phyloP scores from a whole-genome alignment of 2,888 invertebrate species.

The Meganola albula region DNA sequence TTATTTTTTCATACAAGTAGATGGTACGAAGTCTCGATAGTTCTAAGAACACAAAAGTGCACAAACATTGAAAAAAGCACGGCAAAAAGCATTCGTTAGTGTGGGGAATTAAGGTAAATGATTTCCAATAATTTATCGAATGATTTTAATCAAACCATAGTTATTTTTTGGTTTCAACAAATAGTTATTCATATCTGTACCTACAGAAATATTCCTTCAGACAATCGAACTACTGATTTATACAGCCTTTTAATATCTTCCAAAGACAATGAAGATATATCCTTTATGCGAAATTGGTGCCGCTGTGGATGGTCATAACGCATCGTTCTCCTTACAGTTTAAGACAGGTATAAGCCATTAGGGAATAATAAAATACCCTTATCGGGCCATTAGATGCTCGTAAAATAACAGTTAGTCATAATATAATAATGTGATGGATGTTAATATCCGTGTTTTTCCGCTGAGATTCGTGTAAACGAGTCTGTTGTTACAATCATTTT shows the following conservation, averaged over 20 bases:
- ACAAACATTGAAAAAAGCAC: too few species aligned
- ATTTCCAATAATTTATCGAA: too few species aligned
- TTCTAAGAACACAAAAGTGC: too few species aligned
- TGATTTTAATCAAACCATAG: too few species aligned
- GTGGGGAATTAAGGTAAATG: too few species aligned
- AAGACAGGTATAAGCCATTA: slow-evolving; percentile 77
- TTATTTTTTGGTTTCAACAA: too few species aligned
- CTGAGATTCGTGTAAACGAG: slow-evolving; percentile 28
- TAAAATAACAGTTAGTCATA: slow-evolving; percentile 77
- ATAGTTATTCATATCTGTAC: too few species aligned
- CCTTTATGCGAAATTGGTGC: slow-evolving; percentile 71
- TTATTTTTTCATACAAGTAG: too few species aligned
- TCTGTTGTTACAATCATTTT: slow-evolving; percentile 21
- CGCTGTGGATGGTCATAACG: slow-evolving; percentile 63
- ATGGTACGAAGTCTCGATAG: too few species aligned
- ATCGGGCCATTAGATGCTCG: slow-evolving; percentile 73
- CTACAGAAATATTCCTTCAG: slow-evolving; percentile 2
- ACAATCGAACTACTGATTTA: slow-evolving; percentile 28
- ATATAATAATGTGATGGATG: slow-evolving; percentile 70
- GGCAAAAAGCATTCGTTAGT: too few species aligned
- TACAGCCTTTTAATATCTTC: slow-evolving; percentile 43
- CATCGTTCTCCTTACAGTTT: slow-evolving; percentile 53
- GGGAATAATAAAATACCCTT: slow-evolving; percentile 74
- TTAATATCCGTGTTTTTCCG: slow-evolving; percentile 68
- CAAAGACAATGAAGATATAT: slow-evolving; percentile 58